Conservation (phyloP, 2,113 vertebrate species). For the Acanthisitta chloris region DNA sequence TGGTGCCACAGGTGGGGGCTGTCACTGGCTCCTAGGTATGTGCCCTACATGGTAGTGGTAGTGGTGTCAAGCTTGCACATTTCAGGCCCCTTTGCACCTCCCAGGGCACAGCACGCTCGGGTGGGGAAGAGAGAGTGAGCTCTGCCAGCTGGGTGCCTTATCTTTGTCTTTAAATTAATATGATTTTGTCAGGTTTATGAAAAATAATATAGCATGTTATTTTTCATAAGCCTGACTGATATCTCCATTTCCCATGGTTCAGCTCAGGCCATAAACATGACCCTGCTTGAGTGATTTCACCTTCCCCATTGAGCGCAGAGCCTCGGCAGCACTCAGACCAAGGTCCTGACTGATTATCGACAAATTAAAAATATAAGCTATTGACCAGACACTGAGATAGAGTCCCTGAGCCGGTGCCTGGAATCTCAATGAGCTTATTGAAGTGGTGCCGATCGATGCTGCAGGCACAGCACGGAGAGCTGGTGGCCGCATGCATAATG, state of each 20-base stretch:
- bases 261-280: conserved; percentile 58
- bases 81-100: neutral
- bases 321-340: conserved; percentile 61
- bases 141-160: conserved; percentile 30
- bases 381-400: conserved; percentile 82
- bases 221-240: conserved; percentile 16
- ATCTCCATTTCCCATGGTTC: conserved; percentile 18
- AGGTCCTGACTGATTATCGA: conserved; percentile 81
- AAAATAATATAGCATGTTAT: conserved; percentile 54
- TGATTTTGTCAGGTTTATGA: conserved; percentile 66
- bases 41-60: accelerated
- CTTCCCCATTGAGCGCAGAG: conserved; percentile 17
- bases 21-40: accelerated
- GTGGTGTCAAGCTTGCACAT: accelerated
- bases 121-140: neutral
- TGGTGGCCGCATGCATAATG: conserved; percentile 82
- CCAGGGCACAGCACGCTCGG: neutral
- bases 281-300: conserved; percentile 54
- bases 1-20: neutral
- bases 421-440: conserved; percentile 91
- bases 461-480: conserved; percentile 80
- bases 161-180: conserved; percentile 70
- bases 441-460: conserved; percentile 80
- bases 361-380: conserved; percentile 86
- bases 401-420: conserved; percentile 81